Conservation (phyloP, 2,113 vertebrate species). For the Myrmecobius fasciatus region DNA sequence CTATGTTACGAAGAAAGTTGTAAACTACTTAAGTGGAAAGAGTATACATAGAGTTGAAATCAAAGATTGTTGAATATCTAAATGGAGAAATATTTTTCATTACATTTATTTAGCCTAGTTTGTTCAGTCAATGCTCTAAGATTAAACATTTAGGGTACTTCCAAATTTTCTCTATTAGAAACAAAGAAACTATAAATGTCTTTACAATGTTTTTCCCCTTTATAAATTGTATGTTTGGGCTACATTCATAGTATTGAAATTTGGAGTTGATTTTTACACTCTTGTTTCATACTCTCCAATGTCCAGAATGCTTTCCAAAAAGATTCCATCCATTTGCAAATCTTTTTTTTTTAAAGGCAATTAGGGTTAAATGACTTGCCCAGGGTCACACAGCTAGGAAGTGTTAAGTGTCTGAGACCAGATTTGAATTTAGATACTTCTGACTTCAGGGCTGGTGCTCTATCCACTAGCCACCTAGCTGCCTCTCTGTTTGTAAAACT, state of each 20-base stretch:
- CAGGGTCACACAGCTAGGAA: too few species aligned
- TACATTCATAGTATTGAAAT: neutral
- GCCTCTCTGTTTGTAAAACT: too few species aligned
- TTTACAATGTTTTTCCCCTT: neutral
- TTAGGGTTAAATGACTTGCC: too few species aligned
- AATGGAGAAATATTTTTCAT: neutral
- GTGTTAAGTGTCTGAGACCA: too few species aligned
- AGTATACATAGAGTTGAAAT: neutral
- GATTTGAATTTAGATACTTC: too few species aligned
- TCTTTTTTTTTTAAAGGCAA: too few species aligned
- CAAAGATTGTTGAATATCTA: neutral
- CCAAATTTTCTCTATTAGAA: neutral
- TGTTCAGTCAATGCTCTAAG: neutral
- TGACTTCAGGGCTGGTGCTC: too few species aligned
- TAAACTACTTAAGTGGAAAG: neutral
- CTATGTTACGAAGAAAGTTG: neutral
- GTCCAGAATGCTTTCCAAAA: neutral
- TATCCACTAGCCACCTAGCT: too few species aligned
- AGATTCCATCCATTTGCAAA: neutral
- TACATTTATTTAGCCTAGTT: neutral
- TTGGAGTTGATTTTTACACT: neutral
- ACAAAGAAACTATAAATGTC: neutral
- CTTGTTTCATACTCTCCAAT: neutral
- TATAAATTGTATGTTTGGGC: neutral
- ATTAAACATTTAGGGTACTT: neutral